Evolutionary conservation across 2,888 invertebrate genomes (phyloP), one percentile per base, ranked within the genome.

Genomic region (Lasioglossum marginatum): DNA sequence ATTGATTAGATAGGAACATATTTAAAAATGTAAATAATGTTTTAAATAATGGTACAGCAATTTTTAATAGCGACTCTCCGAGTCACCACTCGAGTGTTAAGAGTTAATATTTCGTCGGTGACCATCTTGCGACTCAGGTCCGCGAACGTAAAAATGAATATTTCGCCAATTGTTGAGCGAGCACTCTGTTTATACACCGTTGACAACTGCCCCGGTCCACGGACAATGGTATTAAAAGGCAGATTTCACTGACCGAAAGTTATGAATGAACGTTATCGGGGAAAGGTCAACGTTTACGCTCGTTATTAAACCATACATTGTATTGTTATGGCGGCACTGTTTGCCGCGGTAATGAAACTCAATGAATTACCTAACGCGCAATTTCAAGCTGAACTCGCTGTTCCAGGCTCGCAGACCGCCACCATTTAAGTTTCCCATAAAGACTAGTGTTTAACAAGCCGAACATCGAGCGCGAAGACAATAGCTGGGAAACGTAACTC

Each of bases 361-460:
- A 23, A 66, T 66, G 66, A 66, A 66, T 66, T 34, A 66, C 34
- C 34, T 23, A 34, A 37, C 68, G 66, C 31, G 34, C 34, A 66
- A 66, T 66, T 66, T 34, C 34, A 66, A 66, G 34, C 66, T 34
- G 34, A 66, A 66, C 66, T 19, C 19, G 66, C 8, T 31, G 66
- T 66, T 66, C 14, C 66, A 23, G 1, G 19, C 60, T 63, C 16
- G 16, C 60, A 31, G 27, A 16, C 14, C 60, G 4, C 6, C 60
- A 14, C 60, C 60, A 63, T 63, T 63, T 31, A 63, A 63, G 60
- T 63, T 63, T 63, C 60, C 31, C 60, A 63, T 63, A 77, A 43
- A 77, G 66, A 77, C n/a, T 31, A 16, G 27, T 52, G 70, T 31
- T 63, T 63, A 63, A 63, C 60, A 63, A 63, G 60, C 60, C 60